Evolutionary conservation across 2,797 vertebrate genomes (phyloP).

Genomic region (Lateolabrax maculatus): DNA sequence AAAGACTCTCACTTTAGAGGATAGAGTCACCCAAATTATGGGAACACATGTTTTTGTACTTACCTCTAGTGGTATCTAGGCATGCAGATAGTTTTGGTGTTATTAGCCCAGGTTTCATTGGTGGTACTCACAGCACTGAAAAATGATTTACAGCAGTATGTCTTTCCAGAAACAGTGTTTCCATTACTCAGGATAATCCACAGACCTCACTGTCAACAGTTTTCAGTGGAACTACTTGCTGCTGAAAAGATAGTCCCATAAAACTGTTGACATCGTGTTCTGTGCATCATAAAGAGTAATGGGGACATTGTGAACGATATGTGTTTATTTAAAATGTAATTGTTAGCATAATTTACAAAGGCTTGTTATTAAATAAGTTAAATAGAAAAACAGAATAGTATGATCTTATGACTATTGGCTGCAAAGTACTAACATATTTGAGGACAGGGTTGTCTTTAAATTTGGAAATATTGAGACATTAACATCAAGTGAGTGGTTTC

Average conservation of each 20-base stretch:
- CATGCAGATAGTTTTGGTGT: neutral
- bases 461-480: neutral
- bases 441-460: neutral
- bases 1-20: neutral
- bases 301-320: neutral
- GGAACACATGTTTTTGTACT: neutral
- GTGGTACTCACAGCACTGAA: neutral
- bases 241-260: neutral
- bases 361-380: neutral
- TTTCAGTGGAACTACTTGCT: neutral
- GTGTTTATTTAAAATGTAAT: neutral
- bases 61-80: neutral
- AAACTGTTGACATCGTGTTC: neutral
- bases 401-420: neutral
- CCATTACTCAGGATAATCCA: neutral
- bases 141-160: neutral
- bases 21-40: neutral
- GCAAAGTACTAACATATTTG: slow-evolving; percentile 2
- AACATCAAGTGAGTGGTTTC: neutral
- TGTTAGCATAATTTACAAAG: neutral
- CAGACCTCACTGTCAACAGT: neutral
- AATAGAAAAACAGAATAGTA: neutral
- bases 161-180: neutral
- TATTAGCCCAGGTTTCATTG: neutral
- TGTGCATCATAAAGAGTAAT: neutral